Conservation (phyloP, 1,140 invertebrate genomes). For the Heliconius himera region DNA sequence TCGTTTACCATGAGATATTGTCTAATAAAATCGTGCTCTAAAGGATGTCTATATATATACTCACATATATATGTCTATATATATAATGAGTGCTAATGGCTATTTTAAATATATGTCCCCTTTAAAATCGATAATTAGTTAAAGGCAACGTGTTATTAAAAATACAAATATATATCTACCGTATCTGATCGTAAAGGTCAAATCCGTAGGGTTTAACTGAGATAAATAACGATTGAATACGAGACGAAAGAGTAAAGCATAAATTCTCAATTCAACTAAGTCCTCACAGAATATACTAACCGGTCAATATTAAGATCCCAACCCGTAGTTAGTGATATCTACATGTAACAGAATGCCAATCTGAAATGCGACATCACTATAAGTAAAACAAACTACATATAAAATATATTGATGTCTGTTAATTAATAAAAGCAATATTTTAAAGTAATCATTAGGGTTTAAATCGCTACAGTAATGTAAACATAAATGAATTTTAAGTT, state of each 20-base stretch:
- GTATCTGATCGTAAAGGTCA: not conserved
- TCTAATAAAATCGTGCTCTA: not conserved
- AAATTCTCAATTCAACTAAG: conserved; percentile 29
- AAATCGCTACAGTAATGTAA: not conserved
- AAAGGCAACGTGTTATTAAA: not conserved
- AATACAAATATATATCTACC: not conserved
- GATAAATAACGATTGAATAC: conserved; percentile 25
- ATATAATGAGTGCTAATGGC: not conserved
- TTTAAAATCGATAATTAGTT: not conserved
- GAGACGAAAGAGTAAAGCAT: conserved; percentile 25
- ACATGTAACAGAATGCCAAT: not conserved
- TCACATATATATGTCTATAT: too few species aligned
- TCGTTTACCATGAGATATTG: not conserved
- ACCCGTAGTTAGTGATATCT: not conserved
- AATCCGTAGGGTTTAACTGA: conserved; percentile 15
- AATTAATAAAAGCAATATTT: not conserved
- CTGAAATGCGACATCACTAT: too few species aligned
- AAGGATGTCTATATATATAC: not conserved
- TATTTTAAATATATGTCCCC: not conserved
- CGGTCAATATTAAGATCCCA: not conserved
- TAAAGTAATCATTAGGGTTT: not conserved
- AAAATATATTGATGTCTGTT: not conserved
- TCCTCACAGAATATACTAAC: not conserved
- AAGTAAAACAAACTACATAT: too few species aligned
- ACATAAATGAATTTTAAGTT: conserved; percentile 38